phyloP scores from a whole-genome alignment of 2,888 invertebrate genomes.

The Dryadula phaetusa region DNA sequence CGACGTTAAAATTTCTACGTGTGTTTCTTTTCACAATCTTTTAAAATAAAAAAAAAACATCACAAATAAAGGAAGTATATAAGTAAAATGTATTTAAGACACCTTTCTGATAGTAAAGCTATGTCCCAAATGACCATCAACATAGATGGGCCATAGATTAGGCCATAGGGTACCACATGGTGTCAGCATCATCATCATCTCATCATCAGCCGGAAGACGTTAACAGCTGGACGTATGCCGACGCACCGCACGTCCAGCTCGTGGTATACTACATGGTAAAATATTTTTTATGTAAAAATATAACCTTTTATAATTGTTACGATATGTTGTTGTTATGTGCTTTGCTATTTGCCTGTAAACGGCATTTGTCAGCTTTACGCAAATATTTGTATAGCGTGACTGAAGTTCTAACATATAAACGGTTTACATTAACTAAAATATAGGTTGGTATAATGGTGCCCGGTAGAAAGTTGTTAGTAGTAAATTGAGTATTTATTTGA shows the following conservation, averaged over 20 bases:
- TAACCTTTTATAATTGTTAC: not conserved
- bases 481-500: not conserved
- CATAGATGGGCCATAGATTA: not conserved
- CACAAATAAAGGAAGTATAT: not conserved
- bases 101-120: not conserved
- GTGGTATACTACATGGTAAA: not conserved
- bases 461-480: not conserved
- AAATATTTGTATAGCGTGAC: conserved; percentile 4
- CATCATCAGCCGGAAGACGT: too few species aligned
- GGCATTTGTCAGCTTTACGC: not conserved
- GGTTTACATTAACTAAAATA: not conserved
- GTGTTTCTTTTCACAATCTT: too few species aligned
- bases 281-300: not conserved
- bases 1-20: too few species aligned
- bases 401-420: not conserved
- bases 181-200: too few species aligned
- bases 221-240: too few species aligned
- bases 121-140: not conserved
- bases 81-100: not conserved
- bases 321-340: not conserved
- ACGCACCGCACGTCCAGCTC: too few species aligned
- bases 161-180: too few species aligned
- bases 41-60: too few species aligned
- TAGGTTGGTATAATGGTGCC: not conserved
- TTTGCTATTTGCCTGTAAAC: not conserved